Percentiles rank a stretch among this genome's conserved stretches.
Evolutionary conservation across 1,140 invertebrate species (phyloP).

Genomic region (Acyrthosiphon pisum): DNA sequence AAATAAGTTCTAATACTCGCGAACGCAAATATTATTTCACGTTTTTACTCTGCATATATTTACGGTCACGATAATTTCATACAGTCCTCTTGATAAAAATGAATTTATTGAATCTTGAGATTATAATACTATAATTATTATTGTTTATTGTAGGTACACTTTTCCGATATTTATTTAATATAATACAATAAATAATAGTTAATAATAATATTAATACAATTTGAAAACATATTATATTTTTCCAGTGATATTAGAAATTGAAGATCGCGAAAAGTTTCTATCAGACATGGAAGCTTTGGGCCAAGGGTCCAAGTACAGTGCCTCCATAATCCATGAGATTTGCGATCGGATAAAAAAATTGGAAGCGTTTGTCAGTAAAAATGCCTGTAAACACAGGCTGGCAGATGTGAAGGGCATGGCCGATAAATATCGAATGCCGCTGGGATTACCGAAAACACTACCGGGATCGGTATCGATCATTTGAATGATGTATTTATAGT

Average conservation of each 20-base stretch:
- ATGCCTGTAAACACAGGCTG: neutral
- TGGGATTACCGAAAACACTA: neutral
- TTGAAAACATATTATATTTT: neutral
- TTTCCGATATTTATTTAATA: neutral
- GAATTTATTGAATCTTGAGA: no score
- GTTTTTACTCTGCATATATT: no score
- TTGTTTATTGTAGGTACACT: neutral
- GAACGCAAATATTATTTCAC: no score
- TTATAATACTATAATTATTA: no score
- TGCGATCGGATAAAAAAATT: conserved; percentile 5
- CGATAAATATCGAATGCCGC: neutral
- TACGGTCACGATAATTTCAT: no score
- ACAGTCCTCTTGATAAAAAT: no score
- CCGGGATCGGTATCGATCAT: neutral
- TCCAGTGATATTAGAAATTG: conserved; percentile 24
- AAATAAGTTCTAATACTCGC: no score
- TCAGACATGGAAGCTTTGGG: conserved; percentile 8
- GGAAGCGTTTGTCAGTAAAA: neutral
- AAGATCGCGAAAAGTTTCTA: conserved; percentile 36
- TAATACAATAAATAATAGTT: no score
- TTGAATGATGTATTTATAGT: neutral
- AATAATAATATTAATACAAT: neutral
- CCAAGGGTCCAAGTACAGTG: neutral
- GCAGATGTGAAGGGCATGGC: neutral
- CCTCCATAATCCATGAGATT: neutral